Base-by-base conservation (phyloP, 1,140 invertebrate species). In the Rhyzopertha dominica region DNA sequence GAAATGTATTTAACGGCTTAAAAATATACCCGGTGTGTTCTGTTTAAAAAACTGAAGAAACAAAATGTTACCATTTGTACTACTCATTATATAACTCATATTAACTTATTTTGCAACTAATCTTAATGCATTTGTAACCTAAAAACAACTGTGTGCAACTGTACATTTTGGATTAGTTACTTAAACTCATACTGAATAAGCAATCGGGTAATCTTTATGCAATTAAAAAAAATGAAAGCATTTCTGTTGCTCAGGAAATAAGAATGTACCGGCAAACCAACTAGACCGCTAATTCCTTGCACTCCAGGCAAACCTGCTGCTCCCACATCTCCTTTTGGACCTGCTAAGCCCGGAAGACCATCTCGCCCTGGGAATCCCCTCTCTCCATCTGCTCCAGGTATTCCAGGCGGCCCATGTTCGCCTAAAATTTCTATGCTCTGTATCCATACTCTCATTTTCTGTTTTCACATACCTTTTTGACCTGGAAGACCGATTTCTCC, bases 401-500 rank as follows among this genome's bases (percentile, higher is more conserved):
- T 53, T 42, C 73, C 74, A 9, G 47, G 41, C 9, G 58, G 45
- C 48, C 76, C 59, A 51, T 51, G 54, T 20, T 57, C 50, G 17
- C 72, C 73, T 58, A 13, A 19, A 28, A 41, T 26, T 8, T 26
- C 7, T 26, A 26, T 26, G n/a, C 24, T 26, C n/a, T 26, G 24
- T 26, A 26, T 26, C 7, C n/a, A 8, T 26, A 8, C n/a, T 26
- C n/a, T 9, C 16, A 5, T 5, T 17, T 37, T 37, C 10, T 40
- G 12, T 13, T n/a, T 40, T 12, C 13, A 10, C 32, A 34, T 26
- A 66, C 63, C 66, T 62, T 49, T 58, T 20, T 40, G 37, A 14
- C 71, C 72, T 35, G 28, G 39, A 25, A 61, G 53, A 7, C 72
- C 70, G 20, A 28, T 23, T 8, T 68, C 61, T 14, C 72, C 70